These are phyloP conservation scores for Papilio xuthus DNA, from an alignment of 1,140 invertebrate species.

Conservation along the genomic window DNA sequence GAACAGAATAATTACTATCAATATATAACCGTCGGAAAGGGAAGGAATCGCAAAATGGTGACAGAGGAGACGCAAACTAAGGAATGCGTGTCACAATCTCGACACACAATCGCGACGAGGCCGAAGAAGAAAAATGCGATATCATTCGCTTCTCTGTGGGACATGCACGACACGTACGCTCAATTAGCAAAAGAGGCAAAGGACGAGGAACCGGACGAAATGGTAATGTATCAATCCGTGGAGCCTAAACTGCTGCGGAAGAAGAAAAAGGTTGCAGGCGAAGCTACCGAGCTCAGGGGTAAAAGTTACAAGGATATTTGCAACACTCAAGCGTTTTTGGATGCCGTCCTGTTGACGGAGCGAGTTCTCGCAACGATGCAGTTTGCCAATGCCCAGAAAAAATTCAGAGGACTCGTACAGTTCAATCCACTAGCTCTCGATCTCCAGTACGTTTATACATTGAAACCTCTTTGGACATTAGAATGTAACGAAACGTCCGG, in stretches of 20 bases:
- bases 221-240: slow-evolving; percentile 74
- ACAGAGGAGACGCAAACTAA: slow-evolving; percentile 86
- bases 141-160: slow-evolving; percentile 87
- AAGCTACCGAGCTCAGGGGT: slow-evolving; percentile 40
- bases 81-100: slow-evolving; percentile 82
- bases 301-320: slow-evolving; percentile 68
- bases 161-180: slow-evolving; percentile 86
- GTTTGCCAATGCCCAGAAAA: slow-evolving; percentile 84
- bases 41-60: slow-evolving; percentile 83
- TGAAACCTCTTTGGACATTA: slow-evolving; percentile 86
- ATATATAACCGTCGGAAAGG: slow-evolving; percentile 83
- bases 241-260: slow-evolving; percentile 59
- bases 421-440: slow-evolving; percentile 83
- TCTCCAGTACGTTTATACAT: slow-evolving; percentile 84
- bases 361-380: slow-evolving; percentile 86
- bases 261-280: slow-evolving; percentile 51
- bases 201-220: slow-evolving; percentile 76
- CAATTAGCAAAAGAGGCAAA: slow-evolving; percentile 65
- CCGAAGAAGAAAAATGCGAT: slow-evolving; percentile 81
- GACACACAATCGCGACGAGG: slow-evolving; percentile 82
- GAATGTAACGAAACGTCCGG: slow-evolving; percentile 72
- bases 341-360: slow-evolving; percentile 85
- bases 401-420: slow-evolving; percentile 84
- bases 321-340: slow-evolving; percentile 79
- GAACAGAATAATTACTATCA: slow-evolving; percentile 85